These are phyloP conservation scores for Gisinianus flammeolus DNA, from an alignment of 2,888 invertebrate species.

Conservation along the genomic window DNA sequence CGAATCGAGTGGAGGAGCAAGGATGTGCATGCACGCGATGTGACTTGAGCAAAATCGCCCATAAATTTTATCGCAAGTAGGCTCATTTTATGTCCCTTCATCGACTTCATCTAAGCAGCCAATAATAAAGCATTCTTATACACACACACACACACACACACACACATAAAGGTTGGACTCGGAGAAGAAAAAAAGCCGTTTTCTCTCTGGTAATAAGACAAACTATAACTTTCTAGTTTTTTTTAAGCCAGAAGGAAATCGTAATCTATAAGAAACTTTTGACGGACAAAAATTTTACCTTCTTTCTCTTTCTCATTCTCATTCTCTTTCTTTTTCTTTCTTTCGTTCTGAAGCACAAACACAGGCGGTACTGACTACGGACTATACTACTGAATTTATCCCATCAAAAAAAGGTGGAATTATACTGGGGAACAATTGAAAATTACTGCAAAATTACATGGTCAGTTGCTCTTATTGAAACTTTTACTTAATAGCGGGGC, in stretches of 20 bases:
- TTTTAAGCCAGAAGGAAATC: slow-evolving; percentile 22
- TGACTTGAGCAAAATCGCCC: slow-evolving; percentile 38
- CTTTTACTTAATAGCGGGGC: slow-evolving; percentile 23
- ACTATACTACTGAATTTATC: background rate
- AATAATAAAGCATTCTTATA: slow-evolving; percentile 27
- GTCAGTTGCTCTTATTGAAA: slow-evolving; percentile 25
- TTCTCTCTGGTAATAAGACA: slow-evolving; percentile 29
- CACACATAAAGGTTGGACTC: background rate
- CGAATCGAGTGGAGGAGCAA: slow-evolving; percentile 43
- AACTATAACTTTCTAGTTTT: slow-evolving; percentile 31
- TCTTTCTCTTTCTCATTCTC: background rate
- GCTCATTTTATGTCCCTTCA: slow-evolving; percentile 44
- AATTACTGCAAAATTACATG: slow-evolving; percentile 38
- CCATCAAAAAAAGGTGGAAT: background rate
- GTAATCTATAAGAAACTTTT: slow-evolving; percentile 36
- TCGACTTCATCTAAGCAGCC: slow-evolving; percentile 27
- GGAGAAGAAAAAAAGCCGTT: slow-evolving; percentile 16
- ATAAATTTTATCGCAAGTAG: slow-evolving; percentile 52
- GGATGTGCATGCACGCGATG: slow-evolving; percentile 38
- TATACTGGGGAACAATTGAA: slow-evolving; percentile 35
- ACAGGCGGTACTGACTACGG: background rate
- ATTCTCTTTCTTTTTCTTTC: background rate
- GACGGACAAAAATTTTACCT: slow-evolving; percentile 33
- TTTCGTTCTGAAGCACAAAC: background rate
- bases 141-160: background rate